Base-by-base conservation (phyloP, 1,140 invertebrate genomes). In the Zelostemma sp. region DNA sequence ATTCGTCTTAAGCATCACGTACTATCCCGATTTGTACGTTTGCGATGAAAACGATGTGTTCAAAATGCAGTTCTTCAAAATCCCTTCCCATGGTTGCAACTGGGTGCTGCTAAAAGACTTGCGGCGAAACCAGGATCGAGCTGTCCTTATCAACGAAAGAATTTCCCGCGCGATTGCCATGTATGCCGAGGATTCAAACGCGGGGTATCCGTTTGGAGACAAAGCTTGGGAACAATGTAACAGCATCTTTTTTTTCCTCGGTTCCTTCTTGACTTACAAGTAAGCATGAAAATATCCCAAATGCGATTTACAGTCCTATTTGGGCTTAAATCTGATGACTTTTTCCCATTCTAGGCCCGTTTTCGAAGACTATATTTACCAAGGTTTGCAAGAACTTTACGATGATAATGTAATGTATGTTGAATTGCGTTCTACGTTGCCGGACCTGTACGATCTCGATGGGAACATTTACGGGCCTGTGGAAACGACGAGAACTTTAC, bases 1-100 rank as follows among this genome's bases (percentile, higher is more conserved):
- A 50, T 95, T 89, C 81, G 59, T 95, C 6, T 73, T 84, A 6
- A 90, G 92, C 47, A 82, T 92, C 11, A 93, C 92, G 0, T 92
- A 91, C 73, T 87, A 88, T 54, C 85, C 89, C n/a, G n/a, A n/a
- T n/a, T n/a, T n/a, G n/a, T n/a, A n/a, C n/a, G n/a, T n/a, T n/a
- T n/a, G n/a, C n/a, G 0, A 84, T 3, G 68, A 76, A 1, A 64
- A 80, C 8, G 65, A 80, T 9, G 45, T 8, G 1, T 38, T 77
- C 12, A 17, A 46, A 6, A 33, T 85, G 28, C 58, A 77, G 33
- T 86, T 85, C 69, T 79, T 86, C 43, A 56, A 68, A 19, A 41
- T 73, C 35, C 80, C 78, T 6, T 18, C 79, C 40, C 76, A 86
- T 35, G 61, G 81, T 3, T 88, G 88, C 51, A 66, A 86, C 0